phyloP scores from a whole-genome alignment of 2,888 invertebrate genomes.

The Drosophila atroscutellata region DNA sequence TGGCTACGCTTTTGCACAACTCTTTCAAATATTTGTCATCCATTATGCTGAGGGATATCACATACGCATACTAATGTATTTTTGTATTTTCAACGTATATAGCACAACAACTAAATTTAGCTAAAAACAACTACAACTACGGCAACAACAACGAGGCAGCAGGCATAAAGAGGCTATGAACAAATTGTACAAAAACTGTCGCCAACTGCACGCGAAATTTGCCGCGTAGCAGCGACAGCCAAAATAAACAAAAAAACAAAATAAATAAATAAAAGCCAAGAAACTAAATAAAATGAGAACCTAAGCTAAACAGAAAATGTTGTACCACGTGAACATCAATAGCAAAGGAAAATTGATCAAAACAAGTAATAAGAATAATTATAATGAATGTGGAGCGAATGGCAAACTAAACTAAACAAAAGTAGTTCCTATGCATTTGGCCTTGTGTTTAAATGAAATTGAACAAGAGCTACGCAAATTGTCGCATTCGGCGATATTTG shows the following conservation, averaged over 20 bases:
- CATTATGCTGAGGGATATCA: slow-evolving; percentile 30
- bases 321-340: slow-evolving; percentile 39
- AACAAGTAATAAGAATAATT: slow-evolving; percentile 27
- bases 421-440: slow-evolving; percentile 73
- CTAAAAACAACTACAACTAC: slow-evolving; percentile 19
- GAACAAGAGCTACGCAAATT: slow-evolving; percentile 82
- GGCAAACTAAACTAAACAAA: slow-evolving; percentile 34
- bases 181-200: slow-evolving; percentile 66
- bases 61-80: slow-evolving; percentile 24
- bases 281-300: slow-evolving; percentile 3
- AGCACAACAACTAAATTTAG: slow-evolving; percentile 72
- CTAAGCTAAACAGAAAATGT: slow-evolving; percentile 19
- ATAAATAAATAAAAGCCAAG: not conserved
- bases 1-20: slow-evolving; percentile 6
- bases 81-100: slow-evolving; percentile 17
- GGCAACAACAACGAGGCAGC: slow-evolving; percentile 4
- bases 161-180: slow-evolving; percentile 51
- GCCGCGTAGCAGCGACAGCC: slow-evolving; percentile 52
- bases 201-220: slow-evolving; percentile 68
- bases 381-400: slow-evolving; percentile 11
- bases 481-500: slow-evolving; percentile 85
- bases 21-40: slow-evolving; percentile 13
- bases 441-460: slow-evolving; percentile 84
- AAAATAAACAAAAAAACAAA: slow-evolving; percentile 5
- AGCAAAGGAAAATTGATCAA: slow-evolving; percentile 37